Percentiles rank a stretch among this genome's conserved stretches.
Conservation (phyloP, 2,888 invertebrate species). For the Brachycybe producta region DNA sequence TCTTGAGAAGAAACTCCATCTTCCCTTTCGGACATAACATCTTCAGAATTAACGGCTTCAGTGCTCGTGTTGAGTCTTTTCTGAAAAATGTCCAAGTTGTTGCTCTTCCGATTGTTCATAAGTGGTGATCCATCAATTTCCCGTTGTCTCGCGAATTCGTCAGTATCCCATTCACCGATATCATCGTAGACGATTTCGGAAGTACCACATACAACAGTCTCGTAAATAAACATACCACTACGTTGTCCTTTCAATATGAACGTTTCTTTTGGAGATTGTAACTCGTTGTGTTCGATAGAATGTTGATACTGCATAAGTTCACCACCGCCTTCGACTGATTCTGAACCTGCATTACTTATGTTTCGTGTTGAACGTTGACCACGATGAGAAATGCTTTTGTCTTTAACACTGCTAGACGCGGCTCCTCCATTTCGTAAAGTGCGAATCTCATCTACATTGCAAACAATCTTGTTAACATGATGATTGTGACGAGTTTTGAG, state of each 20-base stretch:
- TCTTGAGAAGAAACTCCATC: conserved; percentile 16
- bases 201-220: conserved; percentile 53
- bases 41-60: conserved; percentile 20
- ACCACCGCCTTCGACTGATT: background rate
- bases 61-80: conserved; percentile 14
- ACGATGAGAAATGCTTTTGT: conserved; percentile 16
- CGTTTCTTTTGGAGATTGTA: conserved; percentile 9
- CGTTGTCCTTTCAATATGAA: conserved; percentile 16
- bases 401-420: conserved; percentile 6
- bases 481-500: background rate
- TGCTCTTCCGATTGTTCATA: background rate
- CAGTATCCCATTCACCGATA: conserved; percentile 46
- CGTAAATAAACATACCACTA: conserved; percentile 35
- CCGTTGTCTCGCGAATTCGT: background rate
- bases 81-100: background rate
- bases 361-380: background rate
- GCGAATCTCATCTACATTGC: conserved; percentile 10
- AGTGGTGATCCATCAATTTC: too few species aligned
- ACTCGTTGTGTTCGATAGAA: background rate
- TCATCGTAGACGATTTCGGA: conserved; percentile 72
- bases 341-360: background rate
- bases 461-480: background rate
- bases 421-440: too few species aligned
- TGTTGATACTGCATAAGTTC: background rate
- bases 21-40: conserved; percentile 16